A percentile compares a stretch with the other conserved stretches of the same genome.
phyloP scores from a whole-genome alignment of 2,113 vertebrate species.

The Cathartes aura region DNA sequence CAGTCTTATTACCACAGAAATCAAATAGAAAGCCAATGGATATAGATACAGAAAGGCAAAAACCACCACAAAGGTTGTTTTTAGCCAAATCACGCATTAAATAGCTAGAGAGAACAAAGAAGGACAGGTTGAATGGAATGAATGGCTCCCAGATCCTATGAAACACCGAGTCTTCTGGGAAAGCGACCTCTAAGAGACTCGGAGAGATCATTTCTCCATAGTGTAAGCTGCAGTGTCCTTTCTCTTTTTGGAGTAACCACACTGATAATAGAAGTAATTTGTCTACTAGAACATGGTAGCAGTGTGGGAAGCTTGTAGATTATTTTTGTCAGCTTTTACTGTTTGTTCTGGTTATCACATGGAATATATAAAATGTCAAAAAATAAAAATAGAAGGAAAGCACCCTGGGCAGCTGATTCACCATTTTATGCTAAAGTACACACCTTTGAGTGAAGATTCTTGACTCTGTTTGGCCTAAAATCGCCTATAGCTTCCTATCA shows the following conservation, averaged over 20 bases:
- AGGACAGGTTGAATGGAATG: not conserved
- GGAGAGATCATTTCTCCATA: not conserved
- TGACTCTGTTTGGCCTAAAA: not conserved
- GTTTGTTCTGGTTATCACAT: not conserved
- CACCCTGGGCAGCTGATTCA: not conserved
- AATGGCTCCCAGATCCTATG: not conserved
- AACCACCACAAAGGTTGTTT: not conserved
- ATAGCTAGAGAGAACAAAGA: not conserved
- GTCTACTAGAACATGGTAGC: not conserved
- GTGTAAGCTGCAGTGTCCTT: not conserved
- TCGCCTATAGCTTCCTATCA: not conserved
- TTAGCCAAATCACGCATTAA: not conserved
- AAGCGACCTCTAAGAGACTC: not conserved
- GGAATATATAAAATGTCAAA: not conserved
- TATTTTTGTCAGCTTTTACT: not conserved
- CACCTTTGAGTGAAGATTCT: not conserved
- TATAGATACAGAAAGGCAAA: not conserved
- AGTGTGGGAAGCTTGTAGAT: not conserved
- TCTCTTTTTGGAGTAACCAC: not conserved
- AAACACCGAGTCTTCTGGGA: not conserved
- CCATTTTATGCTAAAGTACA: not conserved
- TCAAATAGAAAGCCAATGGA: not conserved
- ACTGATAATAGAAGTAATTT: not conserved
- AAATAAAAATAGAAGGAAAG: not conserved
- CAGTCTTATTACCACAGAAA: not conserved